Evolutionary conservation across 2,113 vertebrate species (phyloP).

Genomic region (Cyanoderma ruficeps): DNA sequence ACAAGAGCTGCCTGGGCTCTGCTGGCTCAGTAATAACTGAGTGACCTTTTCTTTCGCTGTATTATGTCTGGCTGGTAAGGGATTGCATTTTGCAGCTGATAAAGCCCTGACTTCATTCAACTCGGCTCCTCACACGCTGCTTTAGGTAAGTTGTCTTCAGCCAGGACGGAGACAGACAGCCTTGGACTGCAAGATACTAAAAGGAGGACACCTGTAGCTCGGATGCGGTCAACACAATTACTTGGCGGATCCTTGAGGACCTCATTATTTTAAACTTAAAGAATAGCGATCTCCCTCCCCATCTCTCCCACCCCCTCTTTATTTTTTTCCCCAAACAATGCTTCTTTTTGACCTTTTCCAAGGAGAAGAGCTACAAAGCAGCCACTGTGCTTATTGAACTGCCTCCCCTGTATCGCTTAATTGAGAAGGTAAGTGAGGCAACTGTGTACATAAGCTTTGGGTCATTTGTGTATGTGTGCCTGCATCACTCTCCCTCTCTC

Average conservation of each 20-base stretch:
- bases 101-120: conserved; percentile 78
- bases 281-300: conserved; percentile 66
- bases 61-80: conserved; percentile 85
- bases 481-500: conserved; percentile 20
- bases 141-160: conserved; percentile 80
- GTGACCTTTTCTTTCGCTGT: conserved; percentile 85
- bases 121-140: conserved; percentile 78
- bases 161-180: conserved; percentile 69
- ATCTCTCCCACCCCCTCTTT: conserved; percentile 43
- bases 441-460: conserved; percentile 70
- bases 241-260: conserved; percentile 80
- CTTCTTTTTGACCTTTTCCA: conserved; percentile 85
- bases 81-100: conserved; percentile 82
- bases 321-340: conserved; percentile 75
- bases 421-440: conserved; percentile 86
- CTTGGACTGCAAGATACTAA: conserved; percentile 70
- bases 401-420: conserved; percentile 81
- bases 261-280: conserved; percentile 82
- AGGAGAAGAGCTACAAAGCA: conserved; percentile 79
- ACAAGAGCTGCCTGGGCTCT: conserved; percentile 72
- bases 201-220: conserved; percentile 90
- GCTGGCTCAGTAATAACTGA: conserved; percentile 82
- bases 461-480: conserved; percentile 72
- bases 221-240: conserved; percentile 73
- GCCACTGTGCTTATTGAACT: conserved; percentile 75